Evolutionary conservation across 2,113 vertebrate species (phyloP), one percentile per base, ranked within the genome.

Genomic region (Apistogramma diplotaenia): DNA sequence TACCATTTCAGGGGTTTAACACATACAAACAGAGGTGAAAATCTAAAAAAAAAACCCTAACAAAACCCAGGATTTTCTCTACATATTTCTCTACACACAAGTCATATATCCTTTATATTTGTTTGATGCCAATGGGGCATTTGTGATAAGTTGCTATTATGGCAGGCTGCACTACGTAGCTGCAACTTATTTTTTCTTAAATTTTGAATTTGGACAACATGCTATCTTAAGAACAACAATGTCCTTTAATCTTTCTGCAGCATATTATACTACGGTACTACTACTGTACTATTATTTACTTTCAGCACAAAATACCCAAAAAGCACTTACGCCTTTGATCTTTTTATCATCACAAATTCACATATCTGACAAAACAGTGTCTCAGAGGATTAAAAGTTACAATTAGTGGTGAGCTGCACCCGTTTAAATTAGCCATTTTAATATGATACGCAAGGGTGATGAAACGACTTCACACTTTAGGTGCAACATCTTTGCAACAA

Each of bases 1-100:
- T 89, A 84, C 35, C 86, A 89, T 93, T 92, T 90, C 71, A 84
- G 60, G 86, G 78, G 90, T 85, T 90, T 81, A 74, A 85, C 8
- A 72, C 86, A 83, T 70, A 29, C 27, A 83, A 85, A 73, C 80
- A 56, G 25, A 86, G 57, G 82, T 82, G 73, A 57, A 55, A 86
- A 65, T 59, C 18, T 19, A 21, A 33, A 81, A 49, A 80, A 58
- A 72, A 70, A 78, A 76, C 65, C 74, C 18, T 6, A 79, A 61
- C 76, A 84, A 35, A 8, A 8, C 33, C 33, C 35, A 73, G 29
- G 31, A 75, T 65, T 76, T 79, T 35, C 77, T 83, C 37, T 79
- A 80, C 72, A 85, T 74, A 85, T 18, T 87, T 82, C 70, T 76
- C 74, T 12, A 33, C 60, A 55, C 51, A 53, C 19, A 46, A 11